Percentiles rank a stretch among this genome's conserved stretches.
Conservation (phyloP, 2,797 vertebrate genomes). For the Ptychobarbus kaznakovi region DNA sequence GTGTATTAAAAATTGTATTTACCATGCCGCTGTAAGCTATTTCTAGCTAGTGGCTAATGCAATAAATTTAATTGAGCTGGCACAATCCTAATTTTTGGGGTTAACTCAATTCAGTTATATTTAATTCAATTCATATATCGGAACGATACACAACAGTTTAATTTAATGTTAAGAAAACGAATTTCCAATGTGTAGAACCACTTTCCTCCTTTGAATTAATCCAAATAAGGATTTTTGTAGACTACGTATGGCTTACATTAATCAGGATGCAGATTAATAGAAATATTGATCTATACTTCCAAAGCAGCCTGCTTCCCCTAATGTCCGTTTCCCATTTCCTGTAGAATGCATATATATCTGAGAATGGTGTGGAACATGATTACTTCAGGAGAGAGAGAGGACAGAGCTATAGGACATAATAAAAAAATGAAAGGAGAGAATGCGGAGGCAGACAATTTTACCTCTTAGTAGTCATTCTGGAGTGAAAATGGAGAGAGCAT, state of each 20-base stretch:
- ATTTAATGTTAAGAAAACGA: constrained; percentile 9
- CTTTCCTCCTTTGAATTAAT: constrained; percentile 5
- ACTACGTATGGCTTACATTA: constrained; percentile 61
- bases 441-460: constrained; percentile 48
- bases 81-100: background rate
- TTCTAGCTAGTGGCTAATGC: background rate
- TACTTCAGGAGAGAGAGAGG: constrained; percentile 65
- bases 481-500: constrained; percentile 54
- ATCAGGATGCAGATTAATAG: constrained; percentile 78
- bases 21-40: background rate
- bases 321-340: constrained; percentile 75
- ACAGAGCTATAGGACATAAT: constrained; percentile 31
- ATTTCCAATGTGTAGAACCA: constrained; percentile 18
- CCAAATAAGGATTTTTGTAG: background rate
- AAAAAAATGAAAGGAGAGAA: constrained; percentile 30
- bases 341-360: constrained; percentile 77
- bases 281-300: constrained; percentile 72
- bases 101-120: constrained; percentile 2
- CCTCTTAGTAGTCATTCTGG: constrained; percentile 44
- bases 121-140: too few relatives aligned
- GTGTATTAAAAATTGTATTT: background rate
- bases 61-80: background rate
- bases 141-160: constrained; percentile 5
- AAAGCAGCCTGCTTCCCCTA: constrained; percentile 60
- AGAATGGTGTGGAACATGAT: constrained; percentile 72